A percentile compares a stretch with the other conserved stretches of the same genome.
These are phyloP conservation scores for Megaleporinus macrocephalus DNA, from an alignment of 2,113 vertebrate species.

Conservation along the genomic window DNA sequence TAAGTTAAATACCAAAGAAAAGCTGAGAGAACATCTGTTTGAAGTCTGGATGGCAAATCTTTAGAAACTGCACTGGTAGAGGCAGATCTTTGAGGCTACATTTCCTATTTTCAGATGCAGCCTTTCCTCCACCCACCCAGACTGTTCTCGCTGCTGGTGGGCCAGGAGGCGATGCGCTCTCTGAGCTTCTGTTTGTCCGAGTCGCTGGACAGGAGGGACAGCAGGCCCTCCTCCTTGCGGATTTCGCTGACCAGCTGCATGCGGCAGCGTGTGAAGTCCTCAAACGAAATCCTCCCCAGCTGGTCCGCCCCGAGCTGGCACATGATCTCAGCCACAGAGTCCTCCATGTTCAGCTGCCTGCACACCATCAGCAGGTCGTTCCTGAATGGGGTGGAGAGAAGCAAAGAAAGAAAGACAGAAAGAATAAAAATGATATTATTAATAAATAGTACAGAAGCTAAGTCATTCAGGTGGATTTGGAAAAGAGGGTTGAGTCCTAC, in stretches of 20 bases:
- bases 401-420: neutral
- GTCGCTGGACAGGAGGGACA: slow-evolving; percentile 74
- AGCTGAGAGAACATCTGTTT: too few relatives aligned
- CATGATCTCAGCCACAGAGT: slow-evolving; percentile 85
- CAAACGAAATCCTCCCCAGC: slow-evolving; percentile 84
- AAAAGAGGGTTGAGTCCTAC: too few relatives aligned
- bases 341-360: slow-evolving; percentile 84
- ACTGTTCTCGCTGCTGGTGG: slow-evolving; percentile 82
- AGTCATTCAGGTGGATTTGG: too few relatives aligned
- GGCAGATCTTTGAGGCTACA: too few relatives aligned
- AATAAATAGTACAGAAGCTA: too few relatives aligned
- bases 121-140: slow-evolving; percentile 69
- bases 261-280: slow-evolving; percentile 82
- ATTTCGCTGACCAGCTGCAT: slow-evolving; percentile 84
- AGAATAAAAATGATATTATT: too few relatives aligned
- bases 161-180: slow-evolving; percentile 78
- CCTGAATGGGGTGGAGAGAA: slow-evolving; percentile 59
- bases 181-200: slow-evolving; percentile 73
- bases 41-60: too few relatives aligned
- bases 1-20: too few relatives aligned
- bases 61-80: too few relatives aligned
- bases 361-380: slow-evolving; percentile 87
- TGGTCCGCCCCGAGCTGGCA: slow-evolving; percentile 82
- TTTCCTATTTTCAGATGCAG: too few relatives aligned
- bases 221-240: slow-evolving; percentile 82